Evolutionary conservation across 2,797 vertebrate genomes (phyloP).

Genomic region (Pygocentrus nattereri): DNA sequence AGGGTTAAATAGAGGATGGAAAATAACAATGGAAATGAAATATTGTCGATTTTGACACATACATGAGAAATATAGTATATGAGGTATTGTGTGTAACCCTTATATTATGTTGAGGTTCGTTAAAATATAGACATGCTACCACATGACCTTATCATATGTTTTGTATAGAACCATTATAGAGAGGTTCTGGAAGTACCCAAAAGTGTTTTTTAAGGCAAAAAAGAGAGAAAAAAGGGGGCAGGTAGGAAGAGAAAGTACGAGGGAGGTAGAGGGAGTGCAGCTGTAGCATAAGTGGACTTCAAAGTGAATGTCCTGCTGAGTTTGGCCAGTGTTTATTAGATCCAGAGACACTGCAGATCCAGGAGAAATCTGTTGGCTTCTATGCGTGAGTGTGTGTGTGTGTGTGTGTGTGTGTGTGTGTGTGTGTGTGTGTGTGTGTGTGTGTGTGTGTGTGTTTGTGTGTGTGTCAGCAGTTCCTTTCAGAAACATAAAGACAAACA

Average conservation of each 20-base stretch:
- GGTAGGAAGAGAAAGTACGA: neutral
- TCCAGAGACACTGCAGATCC: conserved; percentile 12
- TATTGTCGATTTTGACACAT: too few species aligned
- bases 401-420: conserved; percentile 16
- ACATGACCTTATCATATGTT: too few species aligned
- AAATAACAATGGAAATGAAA: too few species aligned
- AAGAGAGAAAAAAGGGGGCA: neutral
- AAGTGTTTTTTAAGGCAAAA: neutral
- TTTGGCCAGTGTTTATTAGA: conserved; percentile 36
- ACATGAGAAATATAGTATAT: too few species aligned
- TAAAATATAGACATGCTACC: too few species aligned
- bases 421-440: neutral
- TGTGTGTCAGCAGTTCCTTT: conserved; percentile 9
- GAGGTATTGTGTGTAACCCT: too few species aligned
- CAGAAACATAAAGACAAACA: conserved; percentile 31
- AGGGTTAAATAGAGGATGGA: too few species aligned
- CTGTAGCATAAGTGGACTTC: conserved; percentile 5
- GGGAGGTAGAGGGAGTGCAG: conserved; percentile 6
- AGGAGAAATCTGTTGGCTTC: neutral
- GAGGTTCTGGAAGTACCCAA: too few species aligned
- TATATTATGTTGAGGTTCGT: too few species aligned
- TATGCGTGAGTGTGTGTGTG: too few species aligned
- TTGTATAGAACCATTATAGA: too few species aligned
- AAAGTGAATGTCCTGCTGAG: conserved; percentile 34
- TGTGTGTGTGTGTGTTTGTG: neutral